Base-by-base conservation (phyloP, 2,888 invertebrate species). In the Drosophila paucipuncta region DNA sequence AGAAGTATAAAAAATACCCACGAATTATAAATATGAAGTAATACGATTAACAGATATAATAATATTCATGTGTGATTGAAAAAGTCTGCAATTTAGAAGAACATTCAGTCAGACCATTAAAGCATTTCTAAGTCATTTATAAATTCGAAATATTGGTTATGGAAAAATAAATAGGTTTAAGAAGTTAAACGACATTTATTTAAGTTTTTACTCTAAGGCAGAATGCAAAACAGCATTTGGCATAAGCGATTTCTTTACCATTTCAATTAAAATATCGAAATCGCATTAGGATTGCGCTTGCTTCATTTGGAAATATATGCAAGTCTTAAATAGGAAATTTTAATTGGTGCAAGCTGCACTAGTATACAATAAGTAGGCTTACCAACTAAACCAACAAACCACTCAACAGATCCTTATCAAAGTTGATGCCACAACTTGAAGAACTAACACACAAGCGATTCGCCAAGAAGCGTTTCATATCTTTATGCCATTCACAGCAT, bases 401-500 rank as follows among this genome's bases (percentile, higher is more conserved):
- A 62, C 64, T 73, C 43, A 39, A 39, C 54, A 59, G 65, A 76
- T 76, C 62, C 47, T 54, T 74, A 64, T 61, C 74, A 57, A 52
- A 58, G 69, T 60, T 76, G 16, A 37, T 52, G 50, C 50, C 59
- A 59, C 59, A 71, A 61, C 47, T 63, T 66, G 61, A 52, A 43
- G 60, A 71, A 76, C 37, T 50, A 62, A 33, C 71, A 67, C 71
- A 60, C 47, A 47, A 25, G 47, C 67, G 57, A 54, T 41, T 59
- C 58, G 57, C 22, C 58, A 65, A 63, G 66, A 71, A 73, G 59
- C 61, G 72, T 70, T 75, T 86, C 76, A 71, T 68, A 81, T 73
- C 65, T 71, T 65, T 63, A 59, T 70, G 78, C 58, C 71, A 63
- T 70, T 74, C 78, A 74, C 50, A 37, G 83, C 84, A 88, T 86